Base-by-base conservation (phyloP, 2,113 vertebrate species). In the Gobius niger region DNA sequence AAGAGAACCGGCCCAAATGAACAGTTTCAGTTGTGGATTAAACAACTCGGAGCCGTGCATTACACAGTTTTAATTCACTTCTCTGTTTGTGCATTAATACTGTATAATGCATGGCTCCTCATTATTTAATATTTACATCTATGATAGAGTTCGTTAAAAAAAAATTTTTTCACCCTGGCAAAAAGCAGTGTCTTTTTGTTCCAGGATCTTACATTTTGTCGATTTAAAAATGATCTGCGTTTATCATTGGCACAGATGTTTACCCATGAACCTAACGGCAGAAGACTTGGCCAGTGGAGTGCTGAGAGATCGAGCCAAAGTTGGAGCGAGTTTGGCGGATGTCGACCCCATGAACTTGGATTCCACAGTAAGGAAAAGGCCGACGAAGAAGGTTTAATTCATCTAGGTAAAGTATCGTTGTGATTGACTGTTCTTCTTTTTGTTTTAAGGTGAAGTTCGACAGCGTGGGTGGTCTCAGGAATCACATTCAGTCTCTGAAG, bases 311-410 rank as follows among this genome's bases (percentile, higher is more conserved):
- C 90, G 97, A 44, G 95, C 93, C 7, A 99, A 98, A 92, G 96
- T 98, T 71, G 98, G 98, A 6, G 94, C 98, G 18, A 99, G 98
- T 83, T 90, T 99, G 90, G 97, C 98, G 34, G 98, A 99, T 53
- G 96, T 99, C 81, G 96, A 99, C 85, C 98, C 98, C 61, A 99
- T 99, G 98, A 97, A 93, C 87, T 91, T 99, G 57, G 98, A 99
- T 88, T 94, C 91, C 87, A 94, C 96, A 63, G 98, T 99, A 84
- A 90, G 95, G 87, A 7, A 7, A 63, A 42, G 6, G 1, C 8
- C n/a, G n/a, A n/a, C n/a, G n/a, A n/a, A n/a, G n/a, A n/a, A n/a
- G n/a, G n/a, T n/a, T n/a, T n/a, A n/a, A 46, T 19, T 8, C 7
- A 13, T 6, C 4, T n/a, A 9, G 5, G 18, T 16, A 9, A 34